Conservation (phyloP, 2,797 vertebrate species). For the Esox masquinongy region DNA sequence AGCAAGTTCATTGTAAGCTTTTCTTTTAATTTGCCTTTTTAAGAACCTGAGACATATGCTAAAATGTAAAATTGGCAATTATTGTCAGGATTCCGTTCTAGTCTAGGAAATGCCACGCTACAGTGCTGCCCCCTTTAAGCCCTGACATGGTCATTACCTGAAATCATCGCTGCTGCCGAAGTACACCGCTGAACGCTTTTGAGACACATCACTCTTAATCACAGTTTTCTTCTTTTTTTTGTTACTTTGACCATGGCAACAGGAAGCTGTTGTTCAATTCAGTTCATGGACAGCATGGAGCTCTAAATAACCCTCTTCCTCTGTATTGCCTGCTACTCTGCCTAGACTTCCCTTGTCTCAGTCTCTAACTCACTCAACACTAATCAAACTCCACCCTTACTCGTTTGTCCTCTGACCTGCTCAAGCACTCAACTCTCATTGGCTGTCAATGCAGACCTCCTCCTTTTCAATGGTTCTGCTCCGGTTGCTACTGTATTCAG, state of each 20-base stretch:
- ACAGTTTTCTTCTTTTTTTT: not conserved
- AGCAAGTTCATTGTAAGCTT: not conserved
- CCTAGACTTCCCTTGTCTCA: slow-evolving; percentile 38
- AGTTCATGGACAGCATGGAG: slow-evolving; percentile 41
- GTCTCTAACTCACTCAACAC: slow-evolving; percentile 59
- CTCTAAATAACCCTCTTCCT: slow-evolving; percentile 1
- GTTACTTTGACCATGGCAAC: not conserved
- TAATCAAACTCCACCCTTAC: not conserved
- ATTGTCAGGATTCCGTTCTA: not conserved
- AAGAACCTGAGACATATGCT: not conserved
- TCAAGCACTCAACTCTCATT: slow-evolving; percentile 20
- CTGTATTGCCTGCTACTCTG: slow-evolving; percentile 34
- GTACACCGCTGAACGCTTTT: not conserved
- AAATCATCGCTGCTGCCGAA: slow-evolving; percentile 4
- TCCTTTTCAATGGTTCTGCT: not conserved
- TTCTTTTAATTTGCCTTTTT: not conserved
- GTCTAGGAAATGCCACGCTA: not conserved
- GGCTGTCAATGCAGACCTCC: slow-evolving; percentile 9
- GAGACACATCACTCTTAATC: not conserved
- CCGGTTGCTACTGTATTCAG: not conserved
- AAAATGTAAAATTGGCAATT: not conserved
- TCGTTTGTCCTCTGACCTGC: slow-evolving; percentile 15
- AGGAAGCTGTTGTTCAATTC: not conserved
- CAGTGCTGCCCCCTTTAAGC: not conserved
- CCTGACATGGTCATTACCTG: not conserved